These are phyloP conservation scores for Dusona sp. DNA, from an alignment of 2,888 invertebrate genomes.

Conservation along the genomic window DNA sequence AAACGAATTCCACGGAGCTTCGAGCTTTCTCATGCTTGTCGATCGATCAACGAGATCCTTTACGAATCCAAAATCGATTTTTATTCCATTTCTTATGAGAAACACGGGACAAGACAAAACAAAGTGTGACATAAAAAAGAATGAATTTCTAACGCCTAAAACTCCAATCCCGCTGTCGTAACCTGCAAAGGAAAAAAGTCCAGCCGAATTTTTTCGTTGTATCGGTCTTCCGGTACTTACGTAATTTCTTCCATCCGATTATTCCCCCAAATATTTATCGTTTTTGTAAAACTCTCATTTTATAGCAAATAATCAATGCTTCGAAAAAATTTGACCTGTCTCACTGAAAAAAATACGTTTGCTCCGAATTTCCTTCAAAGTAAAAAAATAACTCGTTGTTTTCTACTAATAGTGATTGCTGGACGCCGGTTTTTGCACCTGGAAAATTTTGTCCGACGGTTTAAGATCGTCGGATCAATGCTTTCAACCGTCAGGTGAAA, in stretches of 20 bases:
- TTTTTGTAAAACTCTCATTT: background rate
- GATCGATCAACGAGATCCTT: background rate
- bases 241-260: slow-evolving; percentile 46
- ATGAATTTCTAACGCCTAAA: background rate
- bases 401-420: background rate
- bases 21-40: background rate
- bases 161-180: background rate
- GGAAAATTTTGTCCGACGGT: background rate
- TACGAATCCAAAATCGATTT: background rate
- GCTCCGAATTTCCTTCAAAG: background rate
- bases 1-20: background rate
- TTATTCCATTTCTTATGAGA: background rate
- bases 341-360: background rate
- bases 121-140: slow-evolving; percentile 11
- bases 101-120: background rate
- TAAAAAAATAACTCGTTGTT: background rate
- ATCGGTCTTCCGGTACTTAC: slow-evolving; percentile 52
- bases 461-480: background rate
- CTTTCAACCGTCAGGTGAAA: background rate
- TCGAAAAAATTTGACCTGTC: background rate
- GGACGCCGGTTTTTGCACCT: background rate
- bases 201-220: slow-evolving; percentile 35
- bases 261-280: background rate
- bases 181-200: slow-evolving; percentile 37
- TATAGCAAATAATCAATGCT: background rate